Base-by-base conservation (phyloP, 2,797 vertebrate genomes). In the Cyclura pinguis region DNA sequence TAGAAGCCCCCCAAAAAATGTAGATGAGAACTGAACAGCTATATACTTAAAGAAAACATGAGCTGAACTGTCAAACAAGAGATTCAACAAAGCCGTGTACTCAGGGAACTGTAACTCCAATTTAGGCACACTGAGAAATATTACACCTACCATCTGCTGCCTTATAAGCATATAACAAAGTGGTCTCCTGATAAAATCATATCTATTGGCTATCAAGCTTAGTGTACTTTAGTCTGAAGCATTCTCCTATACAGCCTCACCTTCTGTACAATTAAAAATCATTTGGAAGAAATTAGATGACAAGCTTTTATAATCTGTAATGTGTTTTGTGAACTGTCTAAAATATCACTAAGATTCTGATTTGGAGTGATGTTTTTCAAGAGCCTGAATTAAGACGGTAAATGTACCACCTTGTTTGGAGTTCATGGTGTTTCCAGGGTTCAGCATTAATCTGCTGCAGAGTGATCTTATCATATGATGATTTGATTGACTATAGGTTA, bases 81-180 rank as follows among this genome's bases (percentile, higher is more conserved):
- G 13, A 76, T 84, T 50, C 38, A 47, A 76, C 88, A 89, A 59
- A 42, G n/a, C n/a, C 35, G 83, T 57, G 38, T 76, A 89, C 50
- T 35, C 52, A 74, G 69, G 85, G 69, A 89, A 89, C 38, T 18
- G 9, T 32, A 89, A 89, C 10, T 62, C 55, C 69, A 35, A 3
- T 78, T 89, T 52, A 38, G 50, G 35, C 55, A 76, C 42, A 74
- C 73, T 82, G n/a, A 84, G 29, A 84, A 84, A 52, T 84, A 89
- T 77, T 77, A 38, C 72, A 77, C 38, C 81, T 84, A 77, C 73
- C 74, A 89, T 67, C 59, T 85, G 73, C 38, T 89, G 24, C 42
- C n/a, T 88, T 78, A 85, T 78, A 85, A 67, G 59, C 47, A 52
- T 22, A 35, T 85, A 89, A 89, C 82, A 69, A 38, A 67, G 73